phyloP scores from a whole-genome alignment of 2,113 vertebrate genomes.

The Neoarius graeffei region DNA sequence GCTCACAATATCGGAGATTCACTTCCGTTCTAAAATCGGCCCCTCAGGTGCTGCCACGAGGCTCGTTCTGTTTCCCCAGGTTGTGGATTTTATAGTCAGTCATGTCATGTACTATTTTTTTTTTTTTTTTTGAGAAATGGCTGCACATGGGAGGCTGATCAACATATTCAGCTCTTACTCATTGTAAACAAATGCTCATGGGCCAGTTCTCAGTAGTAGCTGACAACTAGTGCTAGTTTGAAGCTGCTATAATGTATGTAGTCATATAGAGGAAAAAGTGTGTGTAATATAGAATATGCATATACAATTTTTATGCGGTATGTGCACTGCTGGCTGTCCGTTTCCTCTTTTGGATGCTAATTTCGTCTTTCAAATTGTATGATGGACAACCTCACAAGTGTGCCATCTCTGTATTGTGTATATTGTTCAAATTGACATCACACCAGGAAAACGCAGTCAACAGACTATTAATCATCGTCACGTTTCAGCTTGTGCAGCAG shows the following conservation, averaged over 20 bases:
- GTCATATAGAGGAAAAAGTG: neutral
- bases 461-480: neutral
- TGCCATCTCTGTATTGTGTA: constrained; percentile 57
- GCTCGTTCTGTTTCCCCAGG: neutral
- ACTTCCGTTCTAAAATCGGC: neutral
- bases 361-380: neutral
- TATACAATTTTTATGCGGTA: neutral
- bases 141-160: too few relatives aligned
- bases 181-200: neutral
- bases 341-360: neutral
- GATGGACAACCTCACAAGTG: neutral
- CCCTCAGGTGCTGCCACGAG: neutral
- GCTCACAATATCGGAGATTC: neutral
- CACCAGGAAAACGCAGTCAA: constrained; percentile 36
- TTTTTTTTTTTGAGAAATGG: neutral
- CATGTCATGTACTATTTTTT: too few relatives aligned
- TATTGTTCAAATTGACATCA: constrained; percentile 65
- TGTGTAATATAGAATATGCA: neutral
- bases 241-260: neutral
- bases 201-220: neutral
- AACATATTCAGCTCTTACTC: too few relatives aligned
- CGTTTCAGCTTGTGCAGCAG: neutral
- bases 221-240: neutral
- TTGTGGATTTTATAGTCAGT: neutral
- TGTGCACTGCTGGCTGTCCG: neutral